Base-by-base conservation (phyloP, 1,140 invertebrate genomes). In the Drosophila melanica region DNA sequence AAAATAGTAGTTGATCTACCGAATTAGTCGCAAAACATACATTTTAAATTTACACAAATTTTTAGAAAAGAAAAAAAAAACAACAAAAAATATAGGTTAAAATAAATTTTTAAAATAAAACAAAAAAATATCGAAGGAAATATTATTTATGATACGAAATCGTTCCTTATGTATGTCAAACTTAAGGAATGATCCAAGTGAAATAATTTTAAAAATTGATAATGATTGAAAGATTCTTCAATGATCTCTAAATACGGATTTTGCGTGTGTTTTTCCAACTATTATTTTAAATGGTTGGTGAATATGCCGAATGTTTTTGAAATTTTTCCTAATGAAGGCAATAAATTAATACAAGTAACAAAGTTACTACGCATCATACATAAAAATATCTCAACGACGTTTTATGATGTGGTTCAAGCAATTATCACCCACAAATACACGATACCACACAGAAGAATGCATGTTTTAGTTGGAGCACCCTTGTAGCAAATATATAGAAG, bases 381-480 rank as follows among this genome's bases (percentile, higher is more conserved):
- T 18, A 0, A 14, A 41, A 8, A 27, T 48, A 18, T 47, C 27
- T 23, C 39, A 5, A 20, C 45, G 33, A 39, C 23, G 47, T 50
- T 51, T n/a, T 30, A 51, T 42, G 20, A 51, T 23, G n/a, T 27
- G 59, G 33, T 23, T 30, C 10, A 11, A 51, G 14, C 37, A 30
- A 11, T 30, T 14, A 33, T 30, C 27, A 23, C 11, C 10, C 12
- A 35, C 42, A 33, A 44, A 8, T 4, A 68, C 44, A 66, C 70
- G 62, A 27, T 30, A 35, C 18, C 42, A 74, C 50, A 47, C 69
- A 73, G 73, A 68, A 65, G 63, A 70, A 77, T 77, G 81, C 81
- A 85, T 87, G 81, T 60, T 42, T 79, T 67, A 77, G 65, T 63
- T 64, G 27, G 41, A 53, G 62, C 68, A 71, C 68, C 23, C 48